These are phyloP conservation scores for Congeria kusceri DNA, from an alignment of 2,888 invertebrate genomes.

Conservation along the genomic window DNA sequence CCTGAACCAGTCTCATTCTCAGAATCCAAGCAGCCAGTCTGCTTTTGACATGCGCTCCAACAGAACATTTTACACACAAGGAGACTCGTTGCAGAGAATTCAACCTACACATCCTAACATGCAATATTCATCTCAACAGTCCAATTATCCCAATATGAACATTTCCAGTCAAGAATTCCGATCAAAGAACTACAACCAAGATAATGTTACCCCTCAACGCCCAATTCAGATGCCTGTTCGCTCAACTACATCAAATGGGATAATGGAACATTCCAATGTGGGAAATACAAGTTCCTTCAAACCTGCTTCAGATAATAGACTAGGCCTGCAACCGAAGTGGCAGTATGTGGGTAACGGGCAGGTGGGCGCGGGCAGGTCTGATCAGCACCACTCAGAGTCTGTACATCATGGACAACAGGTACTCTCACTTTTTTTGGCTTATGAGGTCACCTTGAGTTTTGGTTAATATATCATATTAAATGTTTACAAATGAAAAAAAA, in stretches of 20 bases:
- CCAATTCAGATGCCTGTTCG: not conserved
- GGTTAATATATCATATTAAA: no score
- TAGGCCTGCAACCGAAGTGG: constrained; percentile 46
- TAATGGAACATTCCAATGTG: constrained; percentile 1
- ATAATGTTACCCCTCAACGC: not conserved
- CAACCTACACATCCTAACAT: not conserved
- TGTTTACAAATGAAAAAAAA: no score
- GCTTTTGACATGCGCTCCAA: constrained; percentile 14
- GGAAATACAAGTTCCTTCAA: constrained; percentile 24
- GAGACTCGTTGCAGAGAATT: not conserved
- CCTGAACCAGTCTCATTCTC: constrained; percentile 22
- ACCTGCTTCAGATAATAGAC: constrained; percentile 21
- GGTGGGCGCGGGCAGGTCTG: not conserved
- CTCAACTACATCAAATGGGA: not conserved
- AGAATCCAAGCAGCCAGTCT: constrained; percentile 3
- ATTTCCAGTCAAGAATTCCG: not conserved
- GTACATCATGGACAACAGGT: constrained; percentile 28
- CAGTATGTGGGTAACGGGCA: constrained; percentile 59
- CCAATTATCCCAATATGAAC: no score
- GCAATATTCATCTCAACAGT: not conserved
- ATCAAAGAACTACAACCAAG: constrained; percentile 8
- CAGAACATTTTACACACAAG: constrained; percentile 39
- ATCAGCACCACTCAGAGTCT: not conserved
- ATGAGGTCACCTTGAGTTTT: no score
- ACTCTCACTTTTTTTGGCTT: not conserved